Evolutionary conservation across 2,888 invertebrate genomes (phyloP).

Genomic region (Pristionchus arcanus): DNA sequence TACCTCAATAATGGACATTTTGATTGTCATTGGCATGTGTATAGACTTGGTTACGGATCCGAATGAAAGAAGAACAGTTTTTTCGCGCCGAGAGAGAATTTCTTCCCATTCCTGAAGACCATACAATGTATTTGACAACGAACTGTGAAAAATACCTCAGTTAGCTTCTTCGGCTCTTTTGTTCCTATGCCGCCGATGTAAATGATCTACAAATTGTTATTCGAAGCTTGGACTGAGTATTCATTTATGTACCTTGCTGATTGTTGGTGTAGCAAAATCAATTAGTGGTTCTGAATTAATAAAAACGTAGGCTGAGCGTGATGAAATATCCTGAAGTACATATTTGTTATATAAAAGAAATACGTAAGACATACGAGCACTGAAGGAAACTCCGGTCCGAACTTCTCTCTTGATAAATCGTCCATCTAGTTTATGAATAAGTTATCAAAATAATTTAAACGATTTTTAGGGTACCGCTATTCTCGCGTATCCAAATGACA

Average conservation of each 20-base stretch:
- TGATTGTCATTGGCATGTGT: not conserved
- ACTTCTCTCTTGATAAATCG: not conserved
- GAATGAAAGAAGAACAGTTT: not conserved
- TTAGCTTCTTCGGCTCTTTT: not conserved
- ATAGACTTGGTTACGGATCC: not conserved
- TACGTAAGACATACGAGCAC: not conserved
- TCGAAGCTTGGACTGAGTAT: not conserved
- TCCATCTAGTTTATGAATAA: not conserved
- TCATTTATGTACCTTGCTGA: not conserved
- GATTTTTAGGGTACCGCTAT: not conserved
- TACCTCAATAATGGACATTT: conserved; percentile 15
- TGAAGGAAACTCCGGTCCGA: not conserved
- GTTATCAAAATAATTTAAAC: not conserved
- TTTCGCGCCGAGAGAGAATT: not conserved
- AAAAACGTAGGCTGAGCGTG: not conserved
- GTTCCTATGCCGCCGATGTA: not conserved
- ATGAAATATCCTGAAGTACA: conserved; percentile 7
- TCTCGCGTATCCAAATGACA: not conserved
- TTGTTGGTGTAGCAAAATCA: conserved; percentile 31
- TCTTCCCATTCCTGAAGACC: conserved; percentile 9
- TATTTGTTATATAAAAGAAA: not conserved
- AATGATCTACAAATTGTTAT: not conserved
- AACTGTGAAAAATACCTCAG: not conserved
- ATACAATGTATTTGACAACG: not conserved
- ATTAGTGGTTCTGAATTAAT: conserved; percentile 30